Conservation (phyloP, 2,888 invertebrate genomes). For the Hylaea fasciaria region DNA sequence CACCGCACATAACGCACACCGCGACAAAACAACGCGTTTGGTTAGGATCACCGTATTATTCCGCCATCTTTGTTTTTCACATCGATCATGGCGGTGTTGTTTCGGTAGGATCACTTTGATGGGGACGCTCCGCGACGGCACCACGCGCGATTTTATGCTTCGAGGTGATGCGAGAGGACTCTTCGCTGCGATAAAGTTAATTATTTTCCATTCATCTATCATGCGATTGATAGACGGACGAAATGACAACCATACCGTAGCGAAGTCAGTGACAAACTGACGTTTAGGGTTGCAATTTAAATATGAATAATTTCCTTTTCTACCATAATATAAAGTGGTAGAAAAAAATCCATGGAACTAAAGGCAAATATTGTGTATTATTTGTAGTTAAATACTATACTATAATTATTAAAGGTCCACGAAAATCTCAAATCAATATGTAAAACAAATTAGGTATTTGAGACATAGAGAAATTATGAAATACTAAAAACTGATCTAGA, state of each 20-base stretch:
- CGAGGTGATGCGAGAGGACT: slow-evolving; percentile 53
- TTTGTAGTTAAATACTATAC: too few species aligned
- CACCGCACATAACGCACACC: slow-evolving; percentile 80
- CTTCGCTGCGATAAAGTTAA: slow-evolving; percentile 75
- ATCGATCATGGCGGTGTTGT: slow-evolving; percentile 83
- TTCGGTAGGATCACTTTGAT: slow-evolving; percentile 54
- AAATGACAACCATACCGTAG: slow-evolving; percentile 82
- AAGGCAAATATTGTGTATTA: too few species aligned
- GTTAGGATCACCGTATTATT: slow-evolving; percentile 83
- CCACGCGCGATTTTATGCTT: slow-evolving; percentile 59
- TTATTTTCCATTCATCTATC: slow-evolving; percentile 82
- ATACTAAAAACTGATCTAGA: slow-evolving; percentile 21
- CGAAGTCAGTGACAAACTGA: slow-evolving; percentile 84
- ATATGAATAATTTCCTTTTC: slow-evolving; percentile 17
- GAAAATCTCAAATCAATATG: too few species aligned
- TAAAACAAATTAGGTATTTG: too few species aligned
- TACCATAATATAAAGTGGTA: slow-evolving; percentile 1
- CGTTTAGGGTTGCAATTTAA: slow-evolving; percentile 52
- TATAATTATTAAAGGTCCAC: too few species aligned
- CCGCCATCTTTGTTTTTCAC: slow-evolving; percentile 85
- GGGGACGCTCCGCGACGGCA: slow-evolving; percentile 54
- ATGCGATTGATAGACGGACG: slow-evolving; percentile 75
- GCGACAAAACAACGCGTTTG: slow-evolving; percentile 73
- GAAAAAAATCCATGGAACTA: slow-evolving; percentile 6
- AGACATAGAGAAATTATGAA: too few species aligned